Percentiles rank a stretch among this genome's conserved stretches.
These are phyloP conservation scores for Microcebus lehilahytsara DNA, from an alignment of 2,113 vertebrate genomes.

Conservation along the genomic window DNA sequence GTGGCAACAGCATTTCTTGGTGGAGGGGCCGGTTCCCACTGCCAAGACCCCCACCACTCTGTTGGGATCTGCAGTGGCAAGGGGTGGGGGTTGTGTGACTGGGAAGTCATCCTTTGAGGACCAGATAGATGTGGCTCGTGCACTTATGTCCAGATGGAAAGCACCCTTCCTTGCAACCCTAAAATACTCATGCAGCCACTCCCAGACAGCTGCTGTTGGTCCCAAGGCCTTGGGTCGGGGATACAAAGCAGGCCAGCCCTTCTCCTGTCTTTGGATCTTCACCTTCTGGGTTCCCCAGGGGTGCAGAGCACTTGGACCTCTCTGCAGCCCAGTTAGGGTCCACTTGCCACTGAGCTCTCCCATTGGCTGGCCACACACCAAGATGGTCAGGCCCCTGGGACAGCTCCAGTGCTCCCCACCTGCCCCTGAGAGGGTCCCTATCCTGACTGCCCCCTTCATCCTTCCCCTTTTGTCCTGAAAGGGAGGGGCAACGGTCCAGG, in stretches of 20 bases:
- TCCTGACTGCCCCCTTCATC: neutral
- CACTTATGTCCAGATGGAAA: neutral
- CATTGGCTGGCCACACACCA: neutral
- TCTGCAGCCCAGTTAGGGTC: neutral
- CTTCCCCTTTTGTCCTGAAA: neutral
- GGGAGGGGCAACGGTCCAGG: conserved; percentile 15
- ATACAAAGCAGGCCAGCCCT: neutral
- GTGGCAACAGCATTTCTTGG: conserved; percentile 38
- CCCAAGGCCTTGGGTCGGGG: conserved; percentile 7
- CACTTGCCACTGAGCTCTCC: neutral
- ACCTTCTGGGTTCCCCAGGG: neutral
- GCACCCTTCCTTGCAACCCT: neutral
- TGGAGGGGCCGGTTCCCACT: conserved; percentile 44
- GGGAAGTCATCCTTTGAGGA: neutral
- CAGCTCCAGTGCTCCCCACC: neutral
- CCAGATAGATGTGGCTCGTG: neutral
- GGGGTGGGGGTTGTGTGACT: neutral
- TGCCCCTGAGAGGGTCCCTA: neutral
- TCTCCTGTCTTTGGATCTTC: neutral
- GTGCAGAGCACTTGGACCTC: neutral
- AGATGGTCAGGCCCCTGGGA: neutral
- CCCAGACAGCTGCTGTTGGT: neutral
- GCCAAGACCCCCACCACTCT: neutral
- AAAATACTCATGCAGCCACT: neutral
- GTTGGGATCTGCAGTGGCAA: neutral